phyloP scores from a whole-genome alignment of 2,113 vertebrate genomes.

The Tiliqua scincoides region DNA sequence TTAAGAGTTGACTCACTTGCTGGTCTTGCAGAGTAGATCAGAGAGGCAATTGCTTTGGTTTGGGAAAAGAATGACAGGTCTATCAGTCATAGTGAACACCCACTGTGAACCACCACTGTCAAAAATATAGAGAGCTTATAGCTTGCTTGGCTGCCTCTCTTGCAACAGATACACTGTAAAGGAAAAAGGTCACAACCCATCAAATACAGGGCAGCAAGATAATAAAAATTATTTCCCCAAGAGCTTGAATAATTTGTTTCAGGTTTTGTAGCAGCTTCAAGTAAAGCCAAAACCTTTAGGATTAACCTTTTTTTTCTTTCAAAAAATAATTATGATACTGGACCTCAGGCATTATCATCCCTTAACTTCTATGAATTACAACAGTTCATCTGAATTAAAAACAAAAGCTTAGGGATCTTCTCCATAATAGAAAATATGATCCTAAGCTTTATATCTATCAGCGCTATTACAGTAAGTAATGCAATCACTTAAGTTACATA shows the following conservation, averaged over 20 bases:
- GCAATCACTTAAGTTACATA: constrained; percentile 42
- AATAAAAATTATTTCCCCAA: neutral
- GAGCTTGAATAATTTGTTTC: constrained; percentile 25
- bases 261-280: constrained; percentile 35
- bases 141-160: neutral
- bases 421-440: constrained; percentile 30
- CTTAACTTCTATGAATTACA: constrained; percentile 61
- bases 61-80: neutral
- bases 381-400: constrained; percentile 51
- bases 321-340: constrained; percentile 61
- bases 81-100: constrained; percentile 2
- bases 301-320: constrained; percentile 51
- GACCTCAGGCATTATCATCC: constrained; percentile 49
- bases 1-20: neutral
- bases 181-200: constrained; percentile 26
- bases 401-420: constrained; percentile 49
- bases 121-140: neutral
- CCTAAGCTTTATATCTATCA: constrained; percentile 59
- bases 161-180: constrained; percentile 3
- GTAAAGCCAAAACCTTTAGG: constrained; percentile 28
- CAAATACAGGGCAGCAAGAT: constrained; percentile 25
- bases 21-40: accelerated
- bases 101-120: constrained; percentile 15
- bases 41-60: neutral
- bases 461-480: constrained; percentile 55